These are phyloP conservation scores for Pseudois nayaur DNA, from an alignment of 2,113 vertebrate genomes.

Conservation along the genomic window DNA sequence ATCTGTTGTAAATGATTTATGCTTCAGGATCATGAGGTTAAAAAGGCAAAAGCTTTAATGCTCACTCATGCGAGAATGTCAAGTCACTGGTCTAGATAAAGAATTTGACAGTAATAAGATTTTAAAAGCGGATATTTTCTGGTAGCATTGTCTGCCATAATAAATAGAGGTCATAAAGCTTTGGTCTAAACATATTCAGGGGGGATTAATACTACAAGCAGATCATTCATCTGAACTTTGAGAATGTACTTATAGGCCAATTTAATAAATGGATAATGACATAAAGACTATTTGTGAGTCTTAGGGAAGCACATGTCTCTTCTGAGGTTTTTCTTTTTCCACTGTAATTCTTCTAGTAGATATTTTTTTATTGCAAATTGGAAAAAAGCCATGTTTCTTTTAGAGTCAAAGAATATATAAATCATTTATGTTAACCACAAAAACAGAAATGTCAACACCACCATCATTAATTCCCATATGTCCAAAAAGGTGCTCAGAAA, in stretches of 20 bases:
- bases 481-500: neutral
- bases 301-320: neutral
- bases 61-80: slow-evolving; percentile 78
- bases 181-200: slow-evolving; percentile 64
- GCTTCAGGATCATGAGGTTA: slow-evolving; percentile 77
- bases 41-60: slow-evolving; percentile 80
- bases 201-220: slow-evolving; percentile 45
- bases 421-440: slow-evolving; percentile 8
- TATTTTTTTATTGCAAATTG: slow-evolving; percentile 44
- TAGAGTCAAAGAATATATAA: slow-evolving; percentile 7
- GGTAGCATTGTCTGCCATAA: slow-evolving; percentile 63
- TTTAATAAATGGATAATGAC: slow-evolving; percentile 72
- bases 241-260: slow-evolving; percentile 65
- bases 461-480: neutral
- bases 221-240: slow-evolving; percentile 59
- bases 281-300: slow-evolving; percentile 42
- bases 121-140: slow-evolving; percentile 76
- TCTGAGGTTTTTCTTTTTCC: neutral
- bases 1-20: slow-evolving; percentile 79
- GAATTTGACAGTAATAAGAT: slow-evolving; percentile 78
- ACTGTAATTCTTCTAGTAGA: slow-evolving; percentile 15
- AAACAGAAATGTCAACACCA: slow-evolving; percentile 6
- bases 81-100: slow-evolving; percentile 74
- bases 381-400: neutral
- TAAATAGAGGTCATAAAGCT: slow-evolving; percentile 77